Conservation (phyloP, 2,888 invertebrate genomes). For the Gastrophysa polygoni region DNA sequence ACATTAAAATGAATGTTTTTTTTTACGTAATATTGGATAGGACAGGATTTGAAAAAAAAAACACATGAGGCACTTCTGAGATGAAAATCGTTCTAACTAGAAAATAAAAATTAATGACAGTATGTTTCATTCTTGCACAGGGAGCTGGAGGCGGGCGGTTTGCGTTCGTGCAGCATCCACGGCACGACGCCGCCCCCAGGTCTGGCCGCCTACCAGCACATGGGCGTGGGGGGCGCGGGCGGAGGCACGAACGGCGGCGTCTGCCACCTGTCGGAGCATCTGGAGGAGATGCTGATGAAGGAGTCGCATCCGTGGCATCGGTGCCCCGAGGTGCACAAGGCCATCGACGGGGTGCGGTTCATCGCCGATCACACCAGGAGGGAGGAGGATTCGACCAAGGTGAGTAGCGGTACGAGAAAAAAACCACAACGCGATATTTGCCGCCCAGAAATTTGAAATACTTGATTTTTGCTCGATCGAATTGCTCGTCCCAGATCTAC, state of each 20-base stretch:
- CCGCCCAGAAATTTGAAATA: no score
- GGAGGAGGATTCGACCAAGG: constrained; percentile 90
- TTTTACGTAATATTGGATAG: no score
- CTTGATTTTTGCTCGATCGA: no score
- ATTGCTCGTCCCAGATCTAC: no score
- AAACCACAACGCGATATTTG: no score
- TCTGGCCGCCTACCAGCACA: constrained; percentile 57
- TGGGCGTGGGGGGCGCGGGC: constrained; percentile 36
- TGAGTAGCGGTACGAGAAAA: no score
- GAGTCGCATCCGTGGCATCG: constrained; percentile 81
- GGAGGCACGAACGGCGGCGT: constrained; percentile 39
- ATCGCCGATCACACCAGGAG: constrained; percentile 92
- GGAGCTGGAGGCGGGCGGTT: constrained; percentile 63
- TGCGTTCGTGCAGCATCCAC: constrained; percentile 65
- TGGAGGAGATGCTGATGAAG: constrained; percentile 55
- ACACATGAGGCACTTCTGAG: no score
- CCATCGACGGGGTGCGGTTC: constrained; percentile 90
- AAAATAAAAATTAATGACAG: no score
- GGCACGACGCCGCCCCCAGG: constrained; percentile 67
- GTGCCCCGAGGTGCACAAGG: constrained; percentile 90
- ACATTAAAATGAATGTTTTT: no score
- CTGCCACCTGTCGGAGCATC: constrained; percentile 33
- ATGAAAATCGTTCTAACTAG: no score
- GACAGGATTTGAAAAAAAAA: no score
- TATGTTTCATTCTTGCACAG: no score